phyloP scores from a whole-genome alignment of 1,140 invertebrate species.

The Fopius arisanus region DNA sequence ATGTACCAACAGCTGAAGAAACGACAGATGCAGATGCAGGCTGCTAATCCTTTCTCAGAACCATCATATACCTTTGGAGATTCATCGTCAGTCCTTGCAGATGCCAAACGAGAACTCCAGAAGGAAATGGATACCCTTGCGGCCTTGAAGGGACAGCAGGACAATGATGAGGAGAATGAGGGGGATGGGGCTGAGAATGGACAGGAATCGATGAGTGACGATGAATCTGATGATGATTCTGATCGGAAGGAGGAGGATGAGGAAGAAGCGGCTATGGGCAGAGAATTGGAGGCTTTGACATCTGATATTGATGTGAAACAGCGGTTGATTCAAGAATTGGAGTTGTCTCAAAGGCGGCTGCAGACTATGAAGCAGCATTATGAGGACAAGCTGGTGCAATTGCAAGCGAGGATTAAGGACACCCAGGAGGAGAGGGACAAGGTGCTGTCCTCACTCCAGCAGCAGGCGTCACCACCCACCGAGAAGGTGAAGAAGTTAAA shows the following conservation, averaged over 20 bases:
- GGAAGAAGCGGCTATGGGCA: slow-evolving; percentile 64
- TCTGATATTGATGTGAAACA: slow-evolving; percentile 93
- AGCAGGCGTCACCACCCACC: slow-evolving; percentile 66
- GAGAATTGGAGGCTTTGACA: slow-evolving; percentile 83
- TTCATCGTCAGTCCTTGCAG: slow-evolving; percentile 66
- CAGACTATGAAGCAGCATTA: slow-evolving; percentile 89
- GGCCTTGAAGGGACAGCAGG: slow-evolving; percentile 56
- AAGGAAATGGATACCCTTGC: slow-evolving; percentile 66
- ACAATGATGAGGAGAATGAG: slow-evolving; percentile 60
- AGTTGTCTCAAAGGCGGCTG: slow-evolving; percentile 84
- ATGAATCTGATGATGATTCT: slow-evolving; percentile 66
- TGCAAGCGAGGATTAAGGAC: slow-evolving; percentile 87
- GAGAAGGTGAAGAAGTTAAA: slow-evolving; percentile 87
- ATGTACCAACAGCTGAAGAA: slow-evolving; percentile 82
- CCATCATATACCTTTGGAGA: slow-evolving; percentile 53
- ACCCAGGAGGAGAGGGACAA: slow-evolving; percentile 95
- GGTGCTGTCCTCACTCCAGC: slow-evolving; percentile 76
- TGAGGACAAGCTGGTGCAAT: slow-evolving; percentile 89
- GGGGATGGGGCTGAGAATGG: slow-evolving; percentile 59
- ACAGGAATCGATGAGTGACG: slow-evolving; percentile 69
- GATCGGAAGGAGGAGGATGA: slow-evolving; percentile 66
- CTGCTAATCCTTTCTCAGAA: slow-evolving; percentile 53
- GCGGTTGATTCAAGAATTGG: slow-evolving; percentile 91
- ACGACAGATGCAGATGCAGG: slow-evolving; percentile 54
- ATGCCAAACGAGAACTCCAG: slow-evolving; percentile 74